Evolutionary conservation across 2,888 invertebrate species (phyloP).

Genomic region (Cactoblastis cactorum): DNA sequence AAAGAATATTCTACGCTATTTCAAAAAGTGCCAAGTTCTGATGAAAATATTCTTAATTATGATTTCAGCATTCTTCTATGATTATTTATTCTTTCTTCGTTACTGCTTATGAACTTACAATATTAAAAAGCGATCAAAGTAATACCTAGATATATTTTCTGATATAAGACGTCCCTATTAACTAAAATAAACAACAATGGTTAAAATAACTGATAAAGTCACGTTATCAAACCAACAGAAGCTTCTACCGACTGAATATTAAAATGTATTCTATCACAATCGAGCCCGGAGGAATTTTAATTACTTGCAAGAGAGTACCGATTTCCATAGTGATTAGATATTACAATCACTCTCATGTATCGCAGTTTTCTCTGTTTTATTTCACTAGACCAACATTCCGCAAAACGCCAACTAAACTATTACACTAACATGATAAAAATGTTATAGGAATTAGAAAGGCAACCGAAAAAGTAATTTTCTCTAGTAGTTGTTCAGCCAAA

Average conservation of each 20-base stretch:
- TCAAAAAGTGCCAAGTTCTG: too few species aligned
- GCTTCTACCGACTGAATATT: not conserved
- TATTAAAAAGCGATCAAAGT: not conserved
- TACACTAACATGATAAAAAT: not conserved
- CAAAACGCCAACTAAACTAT: not conserved
- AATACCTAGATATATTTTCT: conserved; percentile 2
- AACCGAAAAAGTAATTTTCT: not conserved
- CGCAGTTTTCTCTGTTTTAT: not conserved
- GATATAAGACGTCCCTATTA: not conserved
- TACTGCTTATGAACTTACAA: too few species aligned
- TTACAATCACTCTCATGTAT: not conserved
- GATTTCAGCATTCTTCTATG: too few species aligned
- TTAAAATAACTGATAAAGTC: not conserved
- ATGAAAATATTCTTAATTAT: too few species aligned
- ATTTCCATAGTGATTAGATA: conserved; percentile 24
- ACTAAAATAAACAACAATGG: not conserved
- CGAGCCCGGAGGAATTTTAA: conserved; percentile 45
- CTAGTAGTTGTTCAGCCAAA: not conserved
- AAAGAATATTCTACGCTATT: too few species aligned
- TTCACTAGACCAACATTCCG: not conserved
- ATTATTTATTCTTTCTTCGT: too few species aligned
- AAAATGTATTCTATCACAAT: conserved; percentile 23
- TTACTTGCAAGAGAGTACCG: conserved; percentile 32
- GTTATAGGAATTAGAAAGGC: not conserved
- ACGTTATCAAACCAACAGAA: not conserved